These are phyloP conservation scores for Trachurus trachurus DNA, from an alignment of 2,797 vertebrate genomes.

Conservation along the genomic window DNA sequence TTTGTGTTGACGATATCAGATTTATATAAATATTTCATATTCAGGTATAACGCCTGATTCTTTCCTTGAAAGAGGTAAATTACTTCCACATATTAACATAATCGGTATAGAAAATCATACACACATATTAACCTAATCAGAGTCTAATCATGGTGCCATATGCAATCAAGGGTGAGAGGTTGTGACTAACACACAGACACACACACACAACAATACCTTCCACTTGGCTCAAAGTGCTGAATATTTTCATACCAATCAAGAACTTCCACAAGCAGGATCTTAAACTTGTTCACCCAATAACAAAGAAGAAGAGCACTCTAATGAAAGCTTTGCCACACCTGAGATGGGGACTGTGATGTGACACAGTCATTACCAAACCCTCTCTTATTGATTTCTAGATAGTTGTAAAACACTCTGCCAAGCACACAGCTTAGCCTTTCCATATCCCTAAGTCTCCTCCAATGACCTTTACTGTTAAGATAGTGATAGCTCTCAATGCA, in stretches of 20 bases:
- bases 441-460: slow-evolving; percentile 75
- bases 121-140: slow-evolving; percentile 41
- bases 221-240: slow-evolving; percentile 4
- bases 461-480: slow-evolving; percentile 83
- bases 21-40: slow-evolving; percentile 40
- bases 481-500: slow-evolving; percentile 73
- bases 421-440: slow-evolving; percentile 78
- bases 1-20: slow-evolving; percentile 39
- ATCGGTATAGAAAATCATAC: slow-evolving; percentile 48
- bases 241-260: slow-evolving; percentile 12
- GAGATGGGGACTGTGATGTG: slow-evolving; percentile 60
- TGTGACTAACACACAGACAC: slow-evolving; percentile 6
- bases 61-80: slow-evolving; percentile 12
- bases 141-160: slow-evolving; percentile 30
- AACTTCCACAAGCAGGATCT: slow-evolving; percentile 39
- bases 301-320: slow-evolving; percentile 30
- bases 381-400: slow-evolving; percentile 79
- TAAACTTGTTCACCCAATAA: neutral
- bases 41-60: slow-evolving; percentile 22
- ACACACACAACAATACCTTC: slow-evolving; percentile 6
- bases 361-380: slow-evolving; percentile 73
- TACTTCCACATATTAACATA: slow-evolving; percentile 39
- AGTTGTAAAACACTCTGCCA: slow-evolving; percentile 72
- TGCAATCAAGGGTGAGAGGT: slow-evolving; percentile 13
- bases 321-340: slow-evolving; percentile 46